Evolutionary conservation across 2,888 invertebrate genomes (phyloP).

Genomic region (Mythimna ferrago): DNA sequence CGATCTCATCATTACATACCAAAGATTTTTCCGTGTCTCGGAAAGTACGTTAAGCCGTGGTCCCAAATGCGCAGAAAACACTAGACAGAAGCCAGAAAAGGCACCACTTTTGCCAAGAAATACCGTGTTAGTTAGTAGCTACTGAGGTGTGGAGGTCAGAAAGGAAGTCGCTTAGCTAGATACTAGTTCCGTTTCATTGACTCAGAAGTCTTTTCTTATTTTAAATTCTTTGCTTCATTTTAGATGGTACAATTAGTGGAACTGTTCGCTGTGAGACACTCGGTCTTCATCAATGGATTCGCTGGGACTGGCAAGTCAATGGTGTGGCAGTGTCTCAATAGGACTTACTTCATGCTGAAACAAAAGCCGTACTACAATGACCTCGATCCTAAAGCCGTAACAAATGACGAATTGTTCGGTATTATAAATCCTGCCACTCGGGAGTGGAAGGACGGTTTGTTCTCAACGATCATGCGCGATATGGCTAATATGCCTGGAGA

Average conservation of each 20-base stretch:
- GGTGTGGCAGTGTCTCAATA: constrained; percentile 97
- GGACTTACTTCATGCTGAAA: constrained; percentile 95
- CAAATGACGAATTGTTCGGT: constrained; percentile 98
- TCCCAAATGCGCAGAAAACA: no score
- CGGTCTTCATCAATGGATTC: constrained; percentile 96
- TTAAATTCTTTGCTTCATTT: constrained; percentile 43
- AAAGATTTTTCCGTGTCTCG: no score
- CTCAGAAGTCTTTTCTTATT: background rate
- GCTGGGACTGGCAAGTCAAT: constrained; percentile 98
- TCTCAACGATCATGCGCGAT: constrained; percentile 98
- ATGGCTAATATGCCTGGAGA: constrained; percentile 97
- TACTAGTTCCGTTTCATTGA: background rate
- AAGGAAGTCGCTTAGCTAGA: background rate
- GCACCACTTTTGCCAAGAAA: background rate
- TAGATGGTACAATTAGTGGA: constrained; percentile 98
- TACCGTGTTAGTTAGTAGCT: background rate
- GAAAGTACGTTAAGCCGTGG: no score
- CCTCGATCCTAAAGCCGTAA: constrained; percentile 98
- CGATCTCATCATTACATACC: background rate
- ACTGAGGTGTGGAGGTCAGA: background rate
- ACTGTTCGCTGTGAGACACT: constrained; percentile 97
- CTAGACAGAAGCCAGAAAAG: background rate
- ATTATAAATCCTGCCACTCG: constrained; percentile 98
- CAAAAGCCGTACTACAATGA: constrained; percentile 96
- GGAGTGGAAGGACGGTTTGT: constrained; percentile 98